Evolutionary conservation across 2,797 vertebrate genomes (phyloP), one percentile per base, ranked within the genome.

Genomic region (Odontamblyopus lacepedii): DNA sequence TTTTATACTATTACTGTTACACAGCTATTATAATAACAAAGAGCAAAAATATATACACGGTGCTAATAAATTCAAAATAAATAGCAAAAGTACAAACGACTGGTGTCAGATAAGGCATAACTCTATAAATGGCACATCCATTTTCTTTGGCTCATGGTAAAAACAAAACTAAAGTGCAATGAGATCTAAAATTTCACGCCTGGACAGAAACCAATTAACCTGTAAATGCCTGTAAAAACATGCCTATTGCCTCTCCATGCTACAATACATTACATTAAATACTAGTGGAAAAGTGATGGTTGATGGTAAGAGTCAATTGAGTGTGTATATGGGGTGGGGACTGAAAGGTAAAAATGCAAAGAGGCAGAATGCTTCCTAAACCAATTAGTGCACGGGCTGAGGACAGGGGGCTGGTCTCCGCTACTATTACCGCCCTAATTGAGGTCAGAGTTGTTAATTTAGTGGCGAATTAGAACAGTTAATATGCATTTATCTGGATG

Each of bases 401-500:
- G 76, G 78, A 82, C 70, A 51, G 77, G 81, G 83, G 87, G 82
- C 76, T 71, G 81, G 78, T 77, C 80, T 85, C 73, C 80, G 87
- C 91, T 83, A 91, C 94, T 93, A 93, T 93, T 93, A 94, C 82
- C 78, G 66, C 75, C 87, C 86, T 94, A 93, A 94, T 94, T 93
- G 93, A 92, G 94, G 93, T 94, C 93, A 94, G 90, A 91, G 91
- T 94, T 91, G 93, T 94, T 94, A 90, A 94, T 94, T 94, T 94
- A 91, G 91, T 92, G 88, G 89, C 90, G 87, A 94, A 94, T 94
- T 94, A 93, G 91, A 94, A 93, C 88, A 90, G 92, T 94, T 94
- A 94, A 94, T 94, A 90, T 89, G 89, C 90, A 85, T 93, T 94
- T 93, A 94, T 92, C 88, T 83, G 85, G 89, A 92, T 86, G 91